phyloP scores from a whole-genome alignment of 2,797 vertebrate genomes.

The Phrynocephalus vlangalii region DNA sequence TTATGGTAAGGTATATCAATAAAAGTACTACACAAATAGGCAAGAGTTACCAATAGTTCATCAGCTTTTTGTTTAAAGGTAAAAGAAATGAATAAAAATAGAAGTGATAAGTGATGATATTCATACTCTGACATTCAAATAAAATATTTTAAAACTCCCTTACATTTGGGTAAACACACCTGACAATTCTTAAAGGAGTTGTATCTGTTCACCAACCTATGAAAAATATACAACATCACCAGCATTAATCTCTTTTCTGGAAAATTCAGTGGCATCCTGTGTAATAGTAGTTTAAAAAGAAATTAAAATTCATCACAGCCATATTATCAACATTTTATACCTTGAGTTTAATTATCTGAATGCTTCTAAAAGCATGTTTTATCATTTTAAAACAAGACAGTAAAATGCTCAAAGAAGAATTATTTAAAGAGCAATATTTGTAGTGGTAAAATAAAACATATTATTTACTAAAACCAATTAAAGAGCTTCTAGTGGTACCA shows the following conservation, averaged over 20 bases:
- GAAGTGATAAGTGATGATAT: neutral
- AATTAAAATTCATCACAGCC: too few relatives aligned
- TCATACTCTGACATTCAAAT: neutral
- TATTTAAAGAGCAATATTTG: too few relatives aligned
- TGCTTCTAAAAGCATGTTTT: too few relatives aligned
- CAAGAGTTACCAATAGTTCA: neutral
- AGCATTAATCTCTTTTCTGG: neutral
- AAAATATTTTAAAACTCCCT: neutral
- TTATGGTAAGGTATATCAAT: slow-evolving; percentile 30
- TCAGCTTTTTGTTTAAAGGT: neutral
- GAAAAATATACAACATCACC: neutral
- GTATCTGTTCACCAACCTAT: neutral
- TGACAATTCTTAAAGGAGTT: neutral
- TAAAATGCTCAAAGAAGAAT: too few relatives aligned
- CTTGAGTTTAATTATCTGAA: too few relatives aligned
- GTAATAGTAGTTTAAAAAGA: neutral
- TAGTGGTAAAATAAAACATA: too few relatives aligned
- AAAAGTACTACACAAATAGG: neutral
- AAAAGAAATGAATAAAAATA: neutral
- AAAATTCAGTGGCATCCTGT: neutral
- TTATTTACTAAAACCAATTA: too few relatives aligned
- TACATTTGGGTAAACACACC: neutral
- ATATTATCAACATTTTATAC: too few relatives aligned
- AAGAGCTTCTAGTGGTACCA: too few relatives aligned
- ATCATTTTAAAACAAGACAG: too few relatives aligned